Base-by-base conservation (phyloP, 2,113 vertebrate genomes). In the Heloderma charlesbogerti region DNA sequence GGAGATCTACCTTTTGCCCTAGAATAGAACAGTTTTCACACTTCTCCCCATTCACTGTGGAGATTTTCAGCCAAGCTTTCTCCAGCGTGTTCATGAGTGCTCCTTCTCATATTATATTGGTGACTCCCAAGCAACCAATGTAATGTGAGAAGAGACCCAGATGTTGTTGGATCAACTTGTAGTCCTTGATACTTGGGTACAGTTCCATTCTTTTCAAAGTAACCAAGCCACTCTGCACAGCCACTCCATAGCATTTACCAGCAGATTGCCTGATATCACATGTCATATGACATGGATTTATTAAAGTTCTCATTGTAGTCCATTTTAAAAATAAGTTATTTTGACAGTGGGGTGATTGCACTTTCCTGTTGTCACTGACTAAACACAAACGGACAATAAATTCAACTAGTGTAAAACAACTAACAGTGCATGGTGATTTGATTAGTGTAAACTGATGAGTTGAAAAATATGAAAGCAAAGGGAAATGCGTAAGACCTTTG, bases 311-410 rank as follows among this genome's bases (percentile, higher is more conserved):
- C 57, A 16, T 20, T 12, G 54, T 29, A 57, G 48, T 54, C 48
- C 31, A 7, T 82, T 57, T 82, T 57, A 57, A 88, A 86, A 90
- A 82, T 89, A 54, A 90, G 71, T 82, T 93, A 88, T 90, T 85
- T 67, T 66, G 29, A 37, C 74, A 2, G 48, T 57, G 48, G 8
- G 72, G 74, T 86, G 79, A 92, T 83, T 67, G n/a, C 16, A 57
- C 63, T 84, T 40, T 51, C 1, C 54, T 89, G 34, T 60, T 83
- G 91, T 67, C 74, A 45, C 85, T 85, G 87, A 20, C 34, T 81
- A 54, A 54, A 40, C 74, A 71, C 29, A 71, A 54, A 12, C 7
- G 10, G 3, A 71, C 69, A 71, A n/a, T 71, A 71, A 71, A 71
- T 54, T 83, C 20, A 83, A n/a, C 54, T 20, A 25, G 0, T 54